Base-by-base conservation (phyloP, 1,140 invertebrate genomes). In the Tribolium castaneum region DNA sequence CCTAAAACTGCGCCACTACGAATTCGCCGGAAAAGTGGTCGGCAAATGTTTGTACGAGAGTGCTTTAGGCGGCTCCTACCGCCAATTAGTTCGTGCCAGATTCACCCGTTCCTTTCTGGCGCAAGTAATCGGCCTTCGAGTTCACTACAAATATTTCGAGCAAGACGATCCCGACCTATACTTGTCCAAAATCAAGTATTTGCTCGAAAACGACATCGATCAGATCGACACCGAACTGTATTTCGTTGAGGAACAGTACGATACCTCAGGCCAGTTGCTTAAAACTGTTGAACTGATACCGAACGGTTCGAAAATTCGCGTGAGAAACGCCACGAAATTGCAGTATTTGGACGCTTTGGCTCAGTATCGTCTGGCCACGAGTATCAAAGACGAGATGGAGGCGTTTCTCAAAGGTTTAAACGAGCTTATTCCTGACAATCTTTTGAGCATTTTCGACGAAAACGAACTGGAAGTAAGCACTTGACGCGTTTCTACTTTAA, bases 121-220 rank as follows among this genome's bases (percentile, higher is more conserved):
- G 49, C 96, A 98, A 89, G 91, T 98, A 52, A 98, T 98, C 84
- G 97, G 97, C 34, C 91, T 98, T 34, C 87, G 95, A 80, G 96
- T 98, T 22, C 95, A 97, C 88, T 98, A 97, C 83, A 97, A 97
- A 93, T 97, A 98, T 88, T 98, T 98, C 88, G 96, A 98, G 85
- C 96, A 97, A 88, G 97, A 98, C 85, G 97, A 98, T 88, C 97
- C 97, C 0, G 96, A 98, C 86, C 88, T 98, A 19, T 98, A 97
- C 86, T 88, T 97, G 70, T 93, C 93, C 9, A 98, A 98, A 89
- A 93, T 98, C 10, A 96, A 96, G 85, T 98, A 96, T 86, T 95
- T 98, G 70, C 87, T 97, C 73, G 96, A 97, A 81, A 96, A 97
- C 80, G 94, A 97, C 87, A 92, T 97, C 39, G 90, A 92, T 85